Evolutionary conservation across 1,140 invertebrate genomes (phyloP).

Genomic region (Neomicropteryx cornuta): DNA sequence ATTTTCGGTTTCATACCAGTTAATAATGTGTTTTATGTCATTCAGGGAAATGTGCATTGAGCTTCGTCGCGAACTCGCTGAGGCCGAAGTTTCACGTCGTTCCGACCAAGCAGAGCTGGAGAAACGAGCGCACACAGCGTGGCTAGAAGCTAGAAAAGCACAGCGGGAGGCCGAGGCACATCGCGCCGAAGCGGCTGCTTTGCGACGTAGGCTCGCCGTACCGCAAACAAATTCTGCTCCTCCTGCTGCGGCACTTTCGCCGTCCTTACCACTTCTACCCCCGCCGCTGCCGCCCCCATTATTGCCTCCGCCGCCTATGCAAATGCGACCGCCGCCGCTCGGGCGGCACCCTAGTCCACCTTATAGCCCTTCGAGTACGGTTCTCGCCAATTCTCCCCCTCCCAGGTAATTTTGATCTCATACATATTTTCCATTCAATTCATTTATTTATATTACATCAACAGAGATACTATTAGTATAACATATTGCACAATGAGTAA

Average conservation of each 20-base stretch:
- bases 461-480: too few relatives aligned
- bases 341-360: constrained; percentile 24
- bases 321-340: constrained; percentile 30
- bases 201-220: constrained; percentile 57
- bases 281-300: constrained; percentile 23
- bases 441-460: too few relatives aligned
- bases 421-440: too few relatives aligned
- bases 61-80: constrained; percentile 64
- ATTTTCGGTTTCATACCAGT: background rate
- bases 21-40: constrained; percentile 4
- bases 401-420: too few relatives aligned
- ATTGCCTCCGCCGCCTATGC: constrained; percentile 24
- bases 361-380: too few relatives aligned
- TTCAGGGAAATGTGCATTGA: constrained; percentile 45
- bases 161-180: constrained; percentile 67
- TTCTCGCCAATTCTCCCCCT: too few relatives aligned
- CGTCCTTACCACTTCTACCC: constrained; percentile 14
- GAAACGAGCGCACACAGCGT: constrained; percentile 66
- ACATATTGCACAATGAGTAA: too few relatives aligned
- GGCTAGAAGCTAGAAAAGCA: constrained; percentile 61
- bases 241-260: constrained; percentile 19
- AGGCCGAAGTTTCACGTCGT: constrained; percentile 68
- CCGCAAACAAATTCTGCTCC: constrained; percentile 11
- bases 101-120: constrained; percentile 61
- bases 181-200: constrained; percentile 57